Base-by-base conservation (phyloP, 2,888 invertebrate genomes). In the Drosophila nigritarsus region DNA sequence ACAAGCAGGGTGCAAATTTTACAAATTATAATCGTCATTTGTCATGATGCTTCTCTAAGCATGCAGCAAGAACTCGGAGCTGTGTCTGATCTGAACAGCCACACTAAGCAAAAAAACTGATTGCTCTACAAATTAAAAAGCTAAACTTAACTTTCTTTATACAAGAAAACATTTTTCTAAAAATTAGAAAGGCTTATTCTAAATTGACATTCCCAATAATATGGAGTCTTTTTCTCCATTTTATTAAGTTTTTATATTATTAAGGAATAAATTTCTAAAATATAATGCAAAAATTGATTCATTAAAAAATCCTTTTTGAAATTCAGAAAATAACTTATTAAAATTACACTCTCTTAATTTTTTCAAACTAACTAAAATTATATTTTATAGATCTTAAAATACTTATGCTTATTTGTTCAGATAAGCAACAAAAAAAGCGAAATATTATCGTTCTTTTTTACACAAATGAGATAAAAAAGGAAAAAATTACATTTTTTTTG, bases 21-120 rank as follows among this genome's bases (percentile, higher is more conserved):
- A 86, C 86, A 86, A 86, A 86, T 86, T 86, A 89, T 89, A 89
- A 86, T 86, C 86, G 82, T 87, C 89, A 86, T 86, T 86, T 86
- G 87, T 86, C 86, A 86, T 76, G 80, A 80, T 82, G 80, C 71
- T 70, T 65, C 80, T 71, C 65, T 38, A 54, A 36, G 32, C 51
- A 32, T 38, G 38, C 29, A 60, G 73, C 84, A 78, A 79, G 83
- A 81, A 83, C 86, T 78, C 65, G 58, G 64, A 34, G 34, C 50
- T 32, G 24, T 36, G 50, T 58, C 11, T 24, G 29, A 29, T 29
- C 49, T 20, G 50, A 55, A 20, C 36, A 32, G 13, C n/a, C n/a
- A 24, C 32, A 27, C 45, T 45, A 2, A 38, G 15, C 36, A 42
- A 42, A 42, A 42, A 42, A 36, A 11, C 9, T 2, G 0, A 2